Conservation (phyloP, 2,888 invertebrate species). For the Galerucella pusilla region DNA sequence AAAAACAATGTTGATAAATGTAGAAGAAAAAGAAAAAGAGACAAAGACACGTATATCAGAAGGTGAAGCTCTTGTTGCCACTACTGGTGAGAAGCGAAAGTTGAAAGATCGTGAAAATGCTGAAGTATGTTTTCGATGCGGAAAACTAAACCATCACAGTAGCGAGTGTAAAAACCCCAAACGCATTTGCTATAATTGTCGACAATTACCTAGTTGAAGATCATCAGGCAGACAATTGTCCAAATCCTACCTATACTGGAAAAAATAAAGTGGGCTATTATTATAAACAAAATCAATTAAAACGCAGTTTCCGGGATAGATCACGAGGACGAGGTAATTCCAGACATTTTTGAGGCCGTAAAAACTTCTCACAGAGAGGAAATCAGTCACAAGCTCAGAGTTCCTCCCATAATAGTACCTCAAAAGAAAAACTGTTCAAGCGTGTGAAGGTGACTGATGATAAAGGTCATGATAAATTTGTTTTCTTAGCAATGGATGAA, state of each 20-base stretch:
- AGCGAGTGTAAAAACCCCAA: too few species aligned
- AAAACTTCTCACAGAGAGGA: background rate
- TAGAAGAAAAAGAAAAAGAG: constrained; percentile 3
- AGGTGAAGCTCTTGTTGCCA: background rate
- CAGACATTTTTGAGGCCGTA: background rate
- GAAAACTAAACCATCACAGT: too few species aligned
- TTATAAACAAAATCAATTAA: background rate
- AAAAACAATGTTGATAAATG: constrained; percentile 1
- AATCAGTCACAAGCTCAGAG: background rate
- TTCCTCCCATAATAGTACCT: constrained; percentile 3
- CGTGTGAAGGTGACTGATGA: background rate
- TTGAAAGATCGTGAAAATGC: background rate
- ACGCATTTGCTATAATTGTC: too few species aligned
- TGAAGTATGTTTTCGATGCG: too few species aligned
- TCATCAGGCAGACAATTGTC: background rate
- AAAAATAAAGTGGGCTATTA: background rate
- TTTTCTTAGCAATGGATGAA: background rate
- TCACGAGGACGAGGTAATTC: background rate
- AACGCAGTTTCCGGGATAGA: background rate
- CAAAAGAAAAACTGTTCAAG: background rate
- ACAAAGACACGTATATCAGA: background rate
- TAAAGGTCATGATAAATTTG: constrained; percentile 1
- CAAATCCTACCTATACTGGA: background rate
- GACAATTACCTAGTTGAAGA: background rate
- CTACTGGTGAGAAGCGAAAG: background rate